Evolutionary conservation across 2,888 invertebrate species (phyloP), one percentile per base, ranked within the genome.

Genomic region (Agrenia bidenticulata): DNA sequence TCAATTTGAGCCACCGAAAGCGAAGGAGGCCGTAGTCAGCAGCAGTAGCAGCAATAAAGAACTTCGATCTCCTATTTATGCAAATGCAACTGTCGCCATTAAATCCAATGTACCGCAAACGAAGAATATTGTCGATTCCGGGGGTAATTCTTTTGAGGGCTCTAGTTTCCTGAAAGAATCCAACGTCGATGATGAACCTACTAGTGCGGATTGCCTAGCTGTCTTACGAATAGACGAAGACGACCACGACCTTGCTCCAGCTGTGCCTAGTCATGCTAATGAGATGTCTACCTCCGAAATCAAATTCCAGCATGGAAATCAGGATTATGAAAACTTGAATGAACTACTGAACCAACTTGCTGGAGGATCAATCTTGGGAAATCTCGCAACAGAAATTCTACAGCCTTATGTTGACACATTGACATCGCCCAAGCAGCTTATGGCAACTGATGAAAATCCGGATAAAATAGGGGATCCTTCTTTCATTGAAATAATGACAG

Each of bases 11-110:
- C 45, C 45, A 4, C 45, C n/a, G 17, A 15, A 5, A 19, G 4
- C n/a, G n/a, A 17, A 15, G 15, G 21, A 51, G 21, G 13, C 19
- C 7, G 21, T 15, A 51, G 24, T 13, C 21, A 32, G n/a, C n/a
- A 24, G 9, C 27, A 32, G 13, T 32, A 32, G 15, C 5, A 19
- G 5, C 2, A 17, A 26, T 9, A 55, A 55, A 17, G 37, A 32
- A 15, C 55, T n/a, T 5, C 27, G 55, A 17, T 55, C 55, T 17
- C 55, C 55, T 27, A 55, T 55, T 55, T 55, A 55, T 55, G 55
- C 55, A n/a, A 55, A 55, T 55, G 55, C 55, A 15, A 51, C 17
- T 24, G 23, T 51, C 21, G 23, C 51, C 7, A 23, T 15, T 15
- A 7, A 9, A 51, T 15, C 19, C 19, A 51, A 7, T 15, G 5